Conservation (phyloP, 2,888 invertebrate species). For the Epinotia demarniana region DNA sequence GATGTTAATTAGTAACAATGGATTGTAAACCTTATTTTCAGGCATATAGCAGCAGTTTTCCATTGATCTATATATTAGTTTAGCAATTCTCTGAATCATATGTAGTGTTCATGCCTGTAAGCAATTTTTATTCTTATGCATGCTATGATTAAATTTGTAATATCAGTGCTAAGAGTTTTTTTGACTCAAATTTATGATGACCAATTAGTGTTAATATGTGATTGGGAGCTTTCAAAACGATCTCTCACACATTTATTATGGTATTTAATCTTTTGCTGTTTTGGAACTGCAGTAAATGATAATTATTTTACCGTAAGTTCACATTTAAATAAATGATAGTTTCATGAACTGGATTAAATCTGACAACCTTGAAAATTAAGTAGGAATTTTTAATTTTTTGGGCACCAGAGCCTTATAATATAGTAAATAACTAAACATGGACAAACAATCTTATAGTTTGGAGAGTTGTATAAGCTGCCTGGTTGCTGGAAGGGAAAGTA, state of each 20-base stretch:
- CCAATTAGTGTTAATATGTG: background rate
- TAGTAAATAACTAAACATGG: too few species aligned
- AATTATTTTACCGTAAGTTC: background rate
- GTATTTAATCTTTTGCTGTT: background rate
- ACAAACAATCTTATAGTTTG: too few species aligned
- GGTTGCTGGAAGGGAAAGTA: too few species aligned
- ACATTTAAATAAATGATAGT: background rate
- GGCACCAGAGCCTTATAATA: too few species aligned
- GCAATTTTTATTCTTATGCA: constrained; percentile 8
- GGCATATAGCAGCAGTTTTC: background rate
- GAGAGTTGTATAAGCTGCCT: too few species aligned
- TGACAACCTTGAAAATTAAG: background rate
- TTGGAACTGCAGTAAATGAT: background rate
- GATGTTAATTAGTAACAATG: background rate
- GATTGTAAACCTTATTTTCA: background rate
- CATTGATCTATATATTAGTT: background rate
- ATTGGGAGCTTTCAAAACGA: background rate
- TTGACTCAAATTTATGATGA: background rate
- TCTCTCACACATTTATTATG: background rate
- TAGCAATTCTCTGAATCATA: background rate
- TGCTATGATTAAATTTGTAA: background rate
- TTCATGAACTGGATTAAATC: background rate
- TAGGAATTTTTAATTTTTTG: too few species aligned
- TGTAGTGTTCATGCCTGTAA: background rate
- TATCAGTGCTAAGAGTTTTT: background rate